Evolutionary conservation across 2,888 invertebrate species (phyloP).

Genomic region (Conus canariensis): DNA sequence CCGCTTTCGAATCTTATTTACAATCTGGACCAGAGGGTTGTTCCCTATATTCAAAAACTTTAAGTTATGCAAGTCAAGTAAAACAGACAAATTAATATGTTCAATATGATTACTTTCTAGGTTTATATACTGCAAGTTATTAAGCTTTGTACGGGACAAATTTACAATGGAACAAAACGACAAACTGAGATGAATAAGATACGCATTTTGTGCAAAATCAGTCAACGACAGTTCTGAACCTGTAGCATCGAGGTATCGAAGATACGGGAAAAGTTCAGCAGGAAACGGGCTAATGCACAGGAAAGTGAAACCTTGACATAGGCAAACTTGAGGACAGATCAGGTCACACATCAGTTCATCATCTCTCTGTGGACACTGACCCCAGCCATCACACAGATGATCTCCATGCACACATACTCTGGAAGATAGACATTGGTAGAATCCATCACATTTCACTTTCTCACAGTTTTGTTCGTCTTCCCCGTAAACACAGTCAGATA

Average conservation of each 20-base stretch:
- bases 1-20: neutral
- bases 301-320: slow-evolving; percentile 34
- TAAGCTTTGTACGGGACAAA: neutral
- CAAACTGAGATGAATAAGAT: slow-evolving; percentile 5
- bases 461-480: slow-evolving; percentile 20
- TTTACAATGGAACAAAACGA: slow-evolving; percentile 11
- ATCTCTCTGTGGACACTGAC: slow-evolving; percentile 23
- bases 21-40: neutral
- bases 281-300: slow-evolving; percentile 12
- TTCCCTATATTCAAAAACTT: neutral
- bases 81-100: neutral
- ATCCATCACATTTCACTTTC: neutral
- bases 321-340: slow-evolving; percentile 39
- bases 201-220: neutral
- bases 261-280: neutral
- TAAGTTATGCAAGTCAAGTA: slow-evolving; percentile 7
- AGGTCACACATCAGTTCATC: slow-evolving; percentile 29
- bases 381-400: slow-evolving; percentile 31
- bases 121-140: slow-evolving; percentile 38
- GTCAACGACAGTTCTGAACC: neutral
- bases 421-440: neutral
- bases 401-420: slow-evolving; percentile 9
- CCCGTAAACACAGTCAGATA: slow-evolving; percentile 12
- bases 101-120: slow-evolving; percentile 29
- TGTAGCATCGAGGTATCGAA: slow-evolving; percentile 15